phyloP scores from a whole-genome alignment of 2,888 invertebrate species.

The Nymphalis polychloros region DNA sequence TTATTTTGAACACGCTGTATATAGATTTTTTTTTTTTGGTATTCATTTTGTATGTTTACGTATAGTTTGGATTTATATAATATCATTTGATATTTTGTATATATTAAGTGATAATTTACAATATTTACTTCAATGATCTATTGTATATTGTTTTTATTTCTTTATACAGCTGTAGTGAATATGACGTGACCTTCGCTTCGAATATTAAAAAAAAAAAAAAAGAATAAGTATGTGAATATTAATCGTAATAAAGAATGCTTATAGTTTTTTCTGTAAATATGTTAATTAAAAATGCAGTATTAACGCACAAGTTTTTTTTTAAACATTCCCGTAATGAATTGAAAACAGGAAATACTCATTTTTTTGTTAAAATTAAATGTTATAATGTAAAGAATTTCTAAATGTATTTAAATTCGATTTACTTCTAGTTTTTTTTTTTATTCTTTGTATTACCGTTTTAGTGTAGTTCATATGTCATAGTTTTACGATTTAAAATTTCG shows the following conservation, averaged over 20 bases:
- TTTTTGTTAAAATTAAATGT: neutral
- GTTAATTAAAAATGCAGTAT: constrained; percentile 23
- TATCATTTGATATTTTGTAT: neutral
- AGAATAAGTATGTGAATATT: constrained; percentile 6
- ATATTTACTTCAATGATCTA: neutral
- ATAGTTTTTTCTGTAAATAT: neutral
- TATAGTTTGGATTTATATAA: neutral
- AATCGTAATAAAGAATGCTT: neutral
- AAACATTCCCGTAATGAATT: constrained; percentile 16
- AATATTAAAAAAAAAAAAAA: constrained; percentile 20
- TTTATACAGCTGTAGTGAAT: constrained; percentile 5
- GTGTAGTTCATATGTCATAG: neutral
- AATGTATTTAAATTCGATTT: neutral
- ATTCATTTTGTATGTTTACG: neutral
- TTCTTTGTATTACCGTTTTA: neutral
- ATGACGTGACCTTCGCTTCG: constrained; percentile 6
- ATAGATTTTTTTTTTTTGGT: neutral
- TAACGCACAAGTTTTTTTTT: constrained; percentile 32
- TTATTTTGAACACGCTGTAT: constrained; percentile 17
- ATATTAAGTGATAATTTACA: neutral
- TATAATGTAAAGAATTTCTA: no score
- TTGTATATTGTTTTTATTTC: neutral
- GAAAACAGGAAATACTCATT: constrained; percentile 11
- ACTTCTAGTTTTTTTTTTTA: neutral
- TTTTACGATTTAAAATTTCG: neutral